Evolutionary conservation across 2,888 invertebrate genomes (phyloP), one percentile per base, ranked within the genome.

Genomic region (Shargacucullia verbasci): DNA sequence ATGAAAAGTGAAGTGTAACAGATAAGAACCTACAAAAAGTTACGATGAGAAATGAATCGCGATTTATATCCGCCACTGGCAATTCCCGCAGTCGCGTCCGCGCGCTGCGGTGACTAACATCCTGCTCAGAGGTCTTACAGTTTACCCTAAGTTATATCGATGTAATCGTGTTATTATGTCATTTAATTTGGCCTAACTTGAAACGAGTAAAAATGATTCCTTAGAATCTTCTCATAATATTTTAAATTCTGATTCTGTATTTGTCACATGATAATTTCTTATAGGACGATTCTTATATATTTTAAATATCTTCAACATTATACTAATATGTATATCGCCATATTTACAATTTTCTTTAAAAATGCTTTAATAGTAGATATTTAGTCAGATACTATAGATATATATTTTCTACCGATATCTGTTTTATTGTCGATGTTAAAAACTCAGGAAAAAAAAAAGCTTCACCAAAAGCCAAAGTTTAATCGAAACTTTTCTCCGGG

Each of bases 1-100:
- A 94, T 94, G 94, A 94, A 94, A 94, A 94, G 94, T 94, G 94
- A 94, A 94, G 94, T 94, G 92, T 94, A 92, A 94, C 94, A 94
- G 94, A 94, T 94, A 94, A 94, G 94, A 92, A 94, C 94, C 94
- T 94, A 93, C 94, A 94, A 94, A 94, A 94, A 94, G 92, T 94
- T 94, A 90, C 94, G 93, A 94, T 94, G 94, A 94, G 94, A 94
- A 94, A 94, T 94, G 94, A 94, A 89, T 93, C 92, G 93, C 94
- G 91, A 94, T 94, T 94, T 94, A 89, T 94, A 92, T 91, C 90
- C 91, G 87, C 83, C 81, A 82, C 80, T 77, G 78, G 87, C 87
- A 84, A 83, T 84, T 83, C 82, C 84, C 82, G 79, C 82, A 80
- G 79, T 64, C 65, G 77, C 78, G 73, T 68, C 59, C 70, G 74